Evolutionary conservation across 2,113 vertebrate species (phyloP).

Genomic region (Mobula birostris): DNA sequence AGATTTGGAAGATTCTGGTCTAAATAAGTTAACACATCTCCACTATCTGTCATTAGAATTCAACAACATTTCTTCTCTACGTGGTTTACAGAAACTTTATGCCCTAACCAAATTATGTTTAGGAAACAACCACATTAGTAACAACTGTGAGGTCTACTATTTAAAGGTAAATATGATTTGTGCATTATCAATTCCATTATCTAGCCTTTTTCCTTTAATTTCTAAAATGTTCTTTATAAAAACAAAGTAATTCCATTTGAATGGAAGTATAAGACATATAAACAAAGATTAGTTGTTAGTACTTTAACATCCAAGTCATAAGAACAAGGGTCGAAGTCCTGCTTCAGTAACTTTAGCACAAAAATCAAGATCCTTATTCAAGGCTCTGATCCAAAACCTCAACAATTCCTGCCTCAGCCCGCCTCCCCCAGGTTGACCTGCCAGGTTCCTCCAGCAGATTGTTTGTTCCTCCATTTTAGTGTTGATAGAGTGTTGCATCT

Average conservation of each 20-base stretch:
- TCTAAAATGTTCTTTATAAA: neutral
- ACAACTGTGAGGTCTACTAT: constrained; percentile 65
- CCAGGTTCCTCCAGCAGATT: too few relatives aligned
- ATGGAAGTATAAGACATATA: too few relatives aligned
- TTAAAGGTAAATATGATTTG: constrained; percentile 58
- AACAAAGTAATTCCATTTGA: neutral
- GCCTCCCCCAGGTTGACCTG: too few relatives aligned
- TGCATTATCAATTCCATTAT: neutral
- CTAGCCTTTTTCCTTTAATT: neutral
- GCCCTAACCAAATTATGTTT: constrained; percentile 72
- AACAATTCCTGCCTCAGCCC: too few relatives aligned
- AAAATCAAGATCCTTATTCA: too few relatives aligned
- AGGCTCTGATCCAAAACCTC: too few relatives aligned
- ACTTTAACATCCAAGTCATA: too few relatives aligned
- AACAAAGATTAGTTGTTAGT: too few relatives aligned
- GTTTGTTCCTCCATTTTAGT: too few relatives aligned
- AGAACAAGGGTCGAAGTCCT: too few relatives aligned
- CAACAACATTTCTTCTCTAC: constrained; percentile 66
- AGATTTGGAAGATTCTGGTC: constrained; percentile 54
- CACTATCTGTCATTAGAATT: constrained; percentile 70
- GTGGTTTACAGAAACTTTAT: constrained; percentile 60
- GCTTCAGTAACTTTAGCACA: too few relatives aligned
- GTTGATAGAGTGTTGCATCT: too few relatives aligned
- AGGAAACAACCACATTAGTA: constrained; percentile 66
- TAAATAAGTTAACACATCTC: constrained; percentile 65